Evolutionary conservation across 2,888 invertebrate genomes (phyloP).

Genomic region (Automeris io): DNA sequence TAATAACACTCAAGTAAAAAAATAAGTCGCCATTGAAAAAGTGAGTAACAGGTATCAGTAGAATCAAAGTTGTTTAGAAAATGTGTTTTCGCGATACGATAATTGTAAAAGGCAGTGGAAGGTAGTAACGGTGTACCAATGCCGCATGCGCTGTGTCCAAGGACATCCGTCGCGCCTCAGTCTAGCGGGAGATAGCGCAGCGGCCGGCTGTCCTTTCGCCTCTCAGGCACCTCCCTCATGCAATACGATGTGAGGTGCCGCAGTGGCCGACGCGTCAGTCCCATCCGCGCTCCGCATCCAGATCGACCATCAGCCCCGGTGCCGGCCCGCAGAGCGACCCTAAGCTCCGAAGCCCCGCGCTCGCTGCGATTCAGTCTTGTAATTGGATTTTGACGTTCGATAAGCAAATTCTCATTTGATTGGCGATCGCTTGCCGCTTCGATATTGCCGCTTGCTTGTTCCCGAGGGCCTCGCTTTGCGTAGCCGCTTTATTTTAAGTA

Average conservation of each 20-base stretch:
- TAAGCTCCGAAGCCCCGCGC: constrained; percentile 66
- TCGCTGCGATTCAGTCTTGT: constrained; percentile 73
- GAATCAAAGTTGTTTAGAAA: constrained; percentile 23
- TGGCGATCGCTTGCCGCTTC: constrained; percentile 70
- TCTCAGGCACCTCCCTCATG: constrained; percentile 28
- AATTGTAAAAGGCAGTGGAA: constrained; percentile 47
- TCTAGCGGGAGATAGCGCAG: constrained; percentile 62
- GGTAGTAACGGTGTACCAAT: constrained; percentile 53
- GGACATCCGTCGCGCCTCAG: constrained; percentile 69
- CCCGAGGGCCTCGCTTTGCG: constrained; percentile 46
- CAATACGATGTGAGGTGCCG: constrained; percentile 55
- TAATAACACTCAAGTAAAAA: no score
- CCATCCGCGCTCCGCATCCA: constrained; percentile 52
- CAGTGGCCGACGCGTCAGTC: constrained; percentile 54
- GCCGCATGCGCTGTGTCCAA: constrained; percentile 64
- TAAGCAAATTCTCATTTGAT: constrained; percentile 67
- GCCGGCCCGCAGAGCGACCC: constrained; percentile 59
- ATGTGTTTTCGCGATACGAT: constrained; percentile 41
- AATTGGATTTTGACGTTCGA: constrained; percentile 73
- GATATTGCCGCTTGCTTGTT: constrained; percentile 64
- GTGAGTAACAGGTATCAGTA: constrained; percentile 4
- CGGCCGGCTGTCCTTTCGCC: constrained; percentile 49
- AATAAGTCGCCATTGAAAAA: no score
- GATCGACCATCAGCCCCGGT: constrained; percentile 46
- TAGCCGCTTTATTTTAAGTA: constrained; percentile 58